phyloP scores from a whole-genome alignment of 2,888 invertebrate species.

The Argyresthia albistria region DNA sequence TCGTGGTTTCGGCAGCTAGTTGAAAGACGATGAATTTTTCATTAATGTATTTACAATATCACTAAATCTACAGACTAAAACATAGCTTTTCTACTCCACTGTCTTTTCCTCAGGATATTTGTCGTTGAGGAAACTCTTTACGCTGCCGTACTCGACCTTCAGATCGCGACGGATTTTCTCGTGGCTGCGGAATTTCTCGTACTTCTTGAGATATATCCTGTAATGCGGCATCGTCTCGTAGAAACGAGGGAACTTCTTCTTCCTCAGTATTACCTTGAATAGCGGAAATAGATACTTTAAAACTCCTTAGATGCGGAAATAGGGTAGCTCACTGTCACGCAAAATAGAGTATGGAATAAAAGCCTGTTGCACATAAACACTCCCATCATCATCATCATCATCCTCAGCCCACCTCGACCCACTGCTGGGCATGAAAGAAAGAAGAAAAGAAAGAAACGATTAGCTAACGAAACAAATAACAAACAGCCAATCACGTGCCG shows the following conservation, averaged over 20 bases:
- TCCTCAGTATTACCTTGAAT: slow-evolving; percentile 70
- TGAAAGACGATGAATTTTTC: background rate
- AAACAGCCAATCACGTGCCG: too few relatives aligned
- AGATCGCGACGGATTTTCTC: slow-evolving; percentile 76
- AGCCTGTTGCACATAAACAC: too few relatives aligned
- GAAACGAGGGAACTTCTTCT: slow-evolving; percentile 77
- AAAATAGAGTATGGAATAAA: too few relatives aligned
- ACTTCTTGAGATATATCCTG: slow-evolving; percentile 75
- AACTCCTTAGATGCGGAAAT: too few relatives aligned
- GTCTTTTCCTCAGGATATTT: slow-evolving; percentile 75
- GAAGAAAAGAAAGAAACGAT: too few relatives aligned
- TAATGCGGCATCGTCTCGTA: slow-evolving; percentile 78
- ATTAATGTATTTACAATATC: slow-evolving; percentile 1
- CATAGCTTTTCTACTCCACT: slow-evolving; percentile 14
- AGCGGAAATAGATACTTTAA: too few relatives aligned
- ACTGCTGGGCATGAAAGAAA: too few relatives aligned
- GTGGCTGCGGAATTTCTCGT: slow-evolving; percentile 80
- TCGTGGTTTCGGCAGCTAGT: background rate
- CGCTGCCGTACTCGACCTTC: slow-evolving; percentile 78
- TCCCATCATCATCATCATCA: too few relatives aligned
- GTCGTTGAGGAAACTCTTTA: slow-evolving; percentile 81
- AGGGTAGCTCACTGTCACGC: too few relatives aligned
- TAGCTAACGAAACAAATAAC: too few relatives aligned
- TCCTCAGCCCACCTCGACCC: too few relatives aligned
- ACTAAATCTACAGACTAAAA: slow-evolving; percentile 15